Percentiles rank a stretch among this genome's conserved stretches.
Conservation (phyloP, 1,140 invertebrate genomes). For the Leptoteleia sp. region DNA sequence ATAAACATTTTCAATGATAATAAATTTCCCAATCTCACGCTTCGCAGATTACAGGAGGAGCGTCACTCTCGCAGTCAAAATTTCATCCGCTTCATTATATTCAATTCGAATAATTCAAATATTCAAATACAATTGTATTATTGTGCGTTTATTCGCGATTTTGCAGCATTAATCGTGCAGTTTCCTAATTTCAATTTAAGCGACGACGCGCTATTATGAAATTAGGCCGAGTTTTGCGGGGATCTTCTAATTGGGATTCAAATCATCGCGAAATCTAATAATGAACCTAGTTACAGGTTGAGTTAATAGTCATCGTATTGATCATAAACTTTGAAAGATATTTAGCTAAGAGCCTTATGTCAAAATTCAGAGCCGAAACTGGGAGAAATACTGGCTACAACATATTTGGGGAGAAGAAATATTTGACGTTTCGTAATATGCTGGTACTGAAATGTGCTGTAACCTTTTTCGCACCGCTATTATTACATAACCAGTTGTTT, state of each 20-base stretch:
- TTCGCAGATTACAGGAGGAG: too few species aligned
- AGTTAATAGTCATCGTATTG: constrained; percentile 42
- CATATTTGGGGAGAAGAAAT: constrained; percentile 39
- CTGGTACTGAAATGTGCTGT: constrained; percentile 7
- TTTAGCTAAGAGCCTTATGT: constrained; percentile 55
- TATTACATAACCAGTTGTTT: constrained; percentile 28
- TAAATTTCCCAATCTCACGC: too few species aligned
- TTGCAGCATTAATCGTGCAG: constrained; percentile 21
- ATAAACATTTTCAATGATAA: too few species aligned
- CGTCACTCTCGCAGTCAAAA: too few species aligned
- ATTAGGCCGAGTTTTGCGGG: constrained; percentile 26
- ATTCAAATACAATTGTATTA: constrained; percentile 29
- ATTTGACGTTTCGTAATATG: constrained; percentile 28
- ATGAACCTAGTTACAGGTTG: constrained; percentile 38
- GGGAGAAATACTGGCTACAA: constrained; percentile 20
- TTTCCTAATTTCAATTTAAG: constrained; percentile 54
- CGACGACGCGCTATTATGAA: constrained; percentile 12
- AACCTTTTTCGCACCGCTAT: constrained; percentile 7
- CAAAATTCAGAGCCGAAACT: constrained; percentile 28
- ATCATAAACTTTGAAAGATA: constrained; percentile 51
- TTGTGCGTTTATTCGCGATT: constrained; percentile 18
- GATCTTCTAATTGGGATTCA: constrained; percentile 46
- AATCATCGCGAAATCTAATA: constrained; percentile 52
- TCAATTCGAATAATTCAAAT: constrained; percentile 32
- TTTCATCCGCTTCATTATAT: too few species aligned